Percentiles rank a stretch among this genome's conserved stretches.
These are phyloP conservation scores for Lophotis ruficrista DNA, from an alignment of 2,113 vertebrate species.

Conservation along the genomic window DNA sequence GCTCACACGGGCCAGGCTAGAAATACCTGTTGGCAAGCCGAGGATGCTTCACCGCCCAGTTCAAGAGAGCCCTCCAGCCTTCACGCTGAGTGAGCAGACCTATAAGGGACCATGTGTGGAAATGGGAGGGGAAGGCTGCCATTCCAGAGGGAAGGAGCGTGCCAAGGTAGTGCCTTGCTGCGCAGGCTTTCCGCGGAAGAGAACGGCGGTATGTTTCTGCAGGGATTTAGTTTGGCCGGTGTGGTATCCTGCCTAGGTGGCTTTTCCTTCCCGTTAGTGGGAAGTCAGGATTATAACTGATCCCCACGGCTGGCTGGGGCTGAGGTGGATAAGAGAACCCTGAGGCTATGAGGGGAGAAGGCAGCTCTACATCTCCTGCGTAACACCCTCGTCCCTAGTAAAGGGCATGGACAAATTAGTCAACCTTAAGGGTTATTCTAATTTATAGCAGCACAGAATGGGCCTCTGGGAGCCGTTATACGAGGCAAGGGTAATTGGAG, in stretches of 20 bases:
- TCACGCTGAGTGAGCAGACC: neutral
- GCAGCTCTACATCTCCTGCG: neutral
- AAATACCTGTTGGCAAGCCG: neutral
- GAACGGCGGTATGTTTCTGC: neutral
- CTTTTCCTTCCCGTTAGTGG: neutral
- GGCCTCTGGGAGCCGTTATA: slow-evolving; percentile 38
- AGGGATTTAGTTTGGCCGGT: neutral
- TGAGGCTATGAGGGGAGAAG: neutral
- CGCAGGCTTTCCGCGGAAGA: neutral
- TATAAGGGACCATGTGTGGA: neutral
- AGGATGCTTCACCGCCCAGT: neutral
- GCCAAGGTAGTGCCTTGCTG: neutral
- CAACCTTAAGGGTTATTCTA: slow-evolving; percentile 50
- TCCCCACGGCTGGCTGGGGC: neutral
- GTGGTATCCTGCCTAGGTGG: neutral
- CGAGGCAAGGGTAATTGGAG: slow-evolving; percentile 49
- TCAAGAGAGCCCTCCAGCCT: neutral
- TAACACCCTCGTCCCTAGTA: neutral
- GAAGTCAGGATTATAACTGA: neutral
- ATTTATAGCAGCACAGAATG: slow-evolving; percentile 39
- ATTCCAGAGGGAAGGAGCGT: neutral
- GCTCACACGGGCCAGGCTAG: neutral
- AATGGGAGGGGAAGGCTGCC: neutral
- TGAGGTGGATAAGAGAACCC: neutral
- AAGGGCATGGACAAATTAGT: slow-evolving; percentile 59